These are phyloP conservation scores for Isaurus tuberculatus DNA, from an alignment of 92 coral and sea anemone species.

Conservation along the genomic window DNA sequence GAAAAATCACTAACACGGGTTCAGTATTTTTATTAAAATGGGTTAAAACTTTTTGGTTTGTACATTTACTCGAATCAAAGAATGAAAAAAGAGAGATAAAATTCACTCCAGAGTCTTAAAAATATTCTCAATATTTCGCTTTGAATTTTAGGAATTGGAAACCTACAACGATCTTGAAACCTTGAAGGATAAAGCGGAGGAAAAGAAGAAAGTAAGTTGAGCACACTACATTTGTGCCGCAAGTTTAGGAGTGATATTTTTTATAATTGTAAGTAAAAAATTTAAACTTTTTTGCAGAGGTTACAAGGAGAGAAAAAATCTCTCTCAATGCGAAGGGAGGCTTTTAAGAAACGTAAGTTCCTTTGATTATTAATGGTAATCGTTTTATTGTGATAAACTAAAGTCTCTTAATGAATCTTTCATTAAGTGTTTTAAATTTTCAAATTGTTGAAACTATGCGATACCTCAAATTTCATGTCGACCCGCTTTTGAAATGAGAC, in stretches of 20 bases:
- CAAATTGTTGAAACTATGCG: background rate
- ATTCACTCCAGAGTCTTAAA: too few relatives aligned
- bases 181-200: conserved; percentile 87
- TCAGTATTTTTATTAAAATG: too few relatives aligned
- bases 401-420: background rate
- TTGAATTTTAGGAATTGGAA: conserved; percentile 85
- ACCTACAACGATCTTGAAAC: conserved; percentile 85
- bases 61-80: too few relatives aligned
- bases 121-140: background rate
- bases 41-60: too few relatives aligned
- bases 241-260: background rate
- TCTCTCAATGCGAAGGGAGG: conserved; percentile 81
- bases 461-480: too few relatives aligned
- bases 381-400: too few relatives aligned
- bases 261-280: background rate
- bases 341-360: conserved; percentile 87
- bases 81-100: too few relatives aligned
- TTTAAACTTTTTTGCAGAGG: conserved; percentile 58
- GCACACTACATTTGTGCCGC: too few relatives aligned
- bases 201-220: conserved; percentile 82
- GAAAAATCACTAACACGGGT: too few relatives aligned
- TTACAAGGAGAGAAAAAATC: conserved; percentile 82
- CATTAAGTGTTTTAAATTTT: background rate
- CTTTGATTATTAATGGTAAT: too few relatives aligned
- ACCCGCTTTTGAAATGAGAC: background rate